Base-by-base conservation (phyloP, 2,888 invertebrate genomes). In the Drosophila ustulata region DNA sequence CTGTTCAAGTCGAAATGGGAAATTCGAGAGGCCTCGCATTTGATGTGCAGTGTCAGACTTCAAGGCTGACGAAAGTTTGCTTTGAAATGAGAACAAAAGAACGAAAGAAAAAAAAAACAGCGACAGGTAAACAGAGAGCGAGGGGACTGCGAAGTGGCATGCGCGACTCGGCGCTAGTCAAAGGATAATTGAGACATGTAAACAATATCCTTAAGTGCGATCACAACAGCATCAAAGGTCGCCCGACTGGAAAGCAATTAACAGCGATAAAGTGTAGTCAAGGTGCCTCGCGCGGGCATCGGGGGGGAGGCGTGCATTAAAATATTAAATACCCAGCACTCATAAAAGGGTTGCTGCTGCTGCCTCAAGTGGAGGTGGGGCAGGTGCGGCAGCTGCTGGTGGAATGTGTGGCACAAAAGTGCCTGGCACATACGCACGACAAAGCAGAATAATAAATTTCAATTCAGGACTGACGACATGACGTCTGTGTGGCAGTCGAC, bases 361-460 rank as follows among this genome's bases (percentile, higher is more conserved):
- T 30, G 65, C 23, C 56, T 46, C 11, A 5, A 28, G 30, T 25
- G 37, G 28, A 25, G 45, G 34, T 23, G 18, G n/a, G 32, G 11
- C n/a, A 9, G 5, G 23, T 32, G 32, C 11, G 8, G 26, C 11
- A 34, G 23, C 41, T 45, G 26, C 8, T 47, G 49, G 52, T 53
- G 53, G 41, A 49, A 45, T 66, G 56, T 52, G 57, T 32, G 80
- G 72, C 73, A 67, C 57, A 74, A 75, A 86, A 85, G 82, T 82
- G 82, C 85, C 74, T 71, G 64, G 58, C 76, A 78, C 55, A 71
- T 43, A 88, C 75, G 85, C 88, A 89, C 89, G 85, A 84, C 85
- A 85, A 85, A 85, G 89, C 85, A 84, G 89, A 89, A 85, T 85
- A 85, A 85, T 85, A 89, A 85, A 85, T 85, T 85, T 87, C 85